Evolutionary conservation across 2,113 vertebrate species (phyloP).

Genomic region (Corythoichthys intestinalis): DNA sequence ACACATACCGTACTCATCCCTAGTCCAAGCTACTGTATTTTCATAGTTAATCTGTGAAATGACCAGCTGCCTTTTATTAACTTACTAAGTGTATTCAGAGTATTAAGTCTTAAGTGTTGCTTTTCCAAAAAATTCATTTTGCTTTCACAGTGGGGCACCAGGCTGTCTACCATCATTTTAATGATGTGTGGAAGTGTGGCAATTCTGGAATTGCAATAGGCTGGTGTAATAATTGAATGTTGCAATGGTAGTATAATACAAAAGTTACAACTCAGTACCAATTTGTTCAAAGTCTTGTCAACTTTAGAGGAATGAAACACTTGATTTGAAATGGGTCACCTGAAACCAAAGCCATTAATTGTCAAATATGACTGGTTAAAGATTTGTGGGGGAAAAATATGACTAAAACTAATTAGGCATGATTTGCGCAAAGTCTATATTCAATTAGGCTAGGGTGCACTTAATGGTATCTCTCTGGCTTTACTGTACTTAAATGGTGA

Average conservation of each 20-base stretch:
- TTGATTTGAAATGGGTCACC: not conserved
- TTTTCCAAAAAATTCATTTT: not conserved
- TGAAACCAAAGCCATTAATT: not conserved
- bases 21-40: not conserved
- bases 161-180: slow-evolving; percentile 6
- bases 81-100: not conserved
- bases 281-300: not conserved
- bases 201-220: not conserved
- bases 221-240: not conserved
- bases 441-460: not conserved
- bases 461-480: not conserved
- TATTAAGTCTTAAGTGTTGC: not conserved
- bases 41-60: not conserved
- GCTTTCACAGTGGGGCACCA: not conserved
- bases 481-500: not conserved
- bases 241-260: not conserved
- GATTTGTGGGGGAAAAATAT: not conserved
- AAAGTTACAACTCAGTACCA: not conserved
- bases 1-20: not conserved
- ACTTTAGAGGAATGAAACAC: not conserved
- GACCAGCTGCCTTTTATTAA: not conserved
- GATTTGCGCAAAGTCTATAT: not conserved
- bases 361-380: too few species aligned
- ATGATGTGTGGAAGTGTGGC: not conserved
- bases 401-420: not conserved